These are phyloP conservation scores for Bufotes viridis DNA, from an alignment of 2,797 vertebrate genomes.

Conservation along the genomic window DNA sequence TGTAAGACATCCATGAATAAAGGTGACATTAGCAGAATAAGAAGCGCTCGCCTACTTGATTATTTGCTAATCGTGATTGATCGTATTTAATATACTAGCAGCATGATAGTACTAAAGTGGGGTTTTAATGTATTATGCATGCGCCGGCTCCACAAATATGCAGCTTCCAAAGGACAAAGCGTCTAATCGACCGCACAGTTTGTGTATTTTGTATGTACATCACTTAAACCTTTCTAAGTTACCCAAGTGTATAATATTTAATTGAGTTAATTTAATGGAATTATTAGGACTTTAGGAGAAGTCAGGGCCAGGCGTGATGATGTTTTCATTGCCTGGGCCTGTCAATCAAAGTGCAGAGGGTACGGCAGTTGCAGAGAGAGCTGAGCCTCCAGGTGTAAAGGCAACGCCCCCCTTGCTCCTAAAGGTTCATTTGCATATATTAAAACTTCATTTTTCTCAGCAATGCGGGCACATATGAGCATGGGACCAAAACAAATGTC, in stretches of 20 bases:
- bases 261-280: no score
- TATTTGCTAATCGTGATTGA: not conserved
- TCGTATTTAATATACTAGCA: conserved; percentile 4
- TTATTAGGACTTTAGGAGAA: no score
- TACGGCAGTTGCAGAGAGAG: no score
- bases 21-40: not conserved
- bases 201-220: not conserved
- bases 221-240: not conserved
- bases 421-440: no score
- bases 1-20: not conserved
- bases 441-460: no score
- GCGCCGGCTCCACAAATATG: not conserved
- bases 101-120: not conserved
- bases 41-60: not conserved
- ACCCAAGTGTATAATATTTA: not conserved
- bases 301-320: no score
- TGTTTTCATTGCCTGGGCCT: no score
- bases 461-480: no score
- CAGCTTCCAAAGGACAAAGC: not conserved
- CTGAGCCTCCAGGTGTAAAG: no score
- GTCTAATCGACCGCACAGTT: not conserved
- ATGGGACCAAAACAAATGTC: no score
- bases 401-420: no score
- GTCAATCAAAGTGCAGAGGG: no score
- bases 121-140: not conserved